These are phyloP conservation scores for Unio delphinus DNA, from an alignment of 2,888 invertebrate genomes.

Conservation along the genomic window DNA sequence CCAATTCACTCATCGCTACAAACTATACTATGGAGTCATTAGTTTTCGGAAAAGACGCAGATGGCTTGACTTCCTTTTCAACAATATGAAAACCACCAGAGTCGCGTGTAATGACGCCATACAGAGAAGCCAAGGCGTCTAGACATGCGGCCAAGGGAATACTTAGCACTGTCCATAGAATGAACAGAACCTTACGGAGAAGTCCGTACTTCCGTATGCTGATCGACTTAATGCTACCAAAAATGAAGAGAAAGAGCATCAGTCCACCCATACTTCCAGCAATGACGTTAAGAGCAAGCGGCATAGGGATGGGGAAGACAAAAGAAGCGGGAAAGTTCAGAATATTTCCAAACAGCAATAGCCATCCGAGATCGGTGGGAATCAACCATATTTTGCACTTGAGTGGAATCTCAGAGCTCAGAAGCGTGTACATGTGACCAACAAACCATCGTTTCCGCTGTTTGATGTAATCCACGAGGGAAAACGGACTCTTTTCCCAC, in stretches of 20 bases:
- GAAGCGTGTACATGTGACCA: slow-evolving; percentile 30
- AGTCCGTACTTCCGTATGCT: slow-evolving; percentile 31
- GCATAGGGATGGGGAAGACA: slow-evolving; percentile 35
- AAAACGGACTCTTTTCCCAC: slow-evolving; percentile 42
- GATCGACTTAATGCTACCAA: slow-evolving; percentile 41
- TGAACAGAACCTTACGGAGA: slow-evolving; percentile 21
- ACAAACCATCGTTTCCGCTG: slow-evolving; percentile 42
- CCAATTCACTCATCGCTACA: no score
- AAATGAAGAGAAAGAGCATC: slow-evolving; percentile 36
- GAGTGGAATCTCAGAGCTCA: slow-evolving; percentile 33
- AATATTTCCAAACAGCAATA: slow-evolving; percentile 31
- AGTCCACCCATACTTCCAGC: slow-evolving; percentile 36
- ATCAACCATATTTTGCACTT: slow-evolving; percentile 36
- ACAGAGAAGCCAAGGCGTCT: slow-evolving; percentile 33
- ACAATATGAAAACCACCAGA: slow-evolving; percentile 36
- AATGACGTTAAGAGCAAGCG: slow-evolving; percentile 24
- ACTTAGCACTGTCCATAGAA: slow-evolving; percentile 23
- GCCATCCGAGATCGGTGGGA: slow-evolving; percentile 37
- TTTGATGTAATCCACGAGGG: slow-evolving; percentile 33
- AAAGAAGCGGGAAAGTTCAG: slow-evolving; percentile 33
- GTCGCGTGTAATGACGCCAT: slow-evolving; percentile 32
- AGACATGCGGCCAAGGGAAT: slow-evolving; percentile 35
- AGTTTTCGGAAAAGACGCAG: not conserved
- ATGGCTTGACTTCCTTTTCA: slow-evolving; percentile 20
- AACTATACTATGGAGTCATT: no score